These are phyloP conservation scores for Notodonta dromedarius DNA, from an alignment of 2,888 invertebrate genomes.

Conservation along the genomic window DNA sequence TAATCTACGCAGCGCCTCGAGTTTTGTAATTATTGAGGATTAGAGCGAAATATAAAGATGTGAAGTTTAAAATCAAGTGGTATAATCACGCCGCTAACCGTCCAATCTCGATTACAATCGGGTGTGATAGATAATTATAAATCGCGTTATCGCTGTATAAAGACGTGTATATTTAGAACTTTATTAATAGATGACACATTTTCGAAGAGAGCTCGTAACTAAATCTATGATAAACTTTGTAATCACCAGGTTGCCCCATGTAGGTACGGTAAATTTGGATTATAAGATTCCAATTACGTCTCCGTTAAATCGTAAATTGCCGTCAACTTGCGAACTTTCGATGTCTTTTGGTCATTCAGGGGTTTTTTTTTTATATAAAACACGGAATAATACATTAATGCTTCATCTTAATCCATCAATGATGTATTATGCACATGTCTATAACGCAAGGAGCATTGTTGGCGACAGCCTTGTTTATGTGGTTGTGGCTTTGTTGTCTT, in stretches of 20 bases:
- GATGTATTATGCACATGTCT: background rate
- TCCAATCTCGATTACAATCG: constrained; percentile 4
- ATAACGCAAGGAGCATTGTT: background rate
- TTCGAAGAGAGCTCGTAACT: background rate
- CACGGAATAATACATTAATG: no score
- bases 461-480: background rate
- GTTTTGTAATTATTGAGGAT: constrained; percentile 14
- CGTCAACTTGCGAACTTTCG: no score
- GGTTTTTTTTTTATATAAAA: no score
- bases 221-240: no score
- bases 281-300: no score
- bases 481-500: background rate
- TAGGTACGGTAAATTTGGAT: no score
- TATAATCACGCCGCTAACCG: background rate
- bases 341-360: no score
- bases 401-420: no score
- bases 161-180: background rate
- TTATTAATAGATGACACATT: background rate
- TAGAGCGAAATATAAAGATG: constrained; percentile 19
- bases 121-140: background rate
- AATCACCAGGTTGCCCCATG: no score
- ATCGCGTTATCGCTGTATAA: background rate
- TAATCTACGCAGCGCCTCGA: constrained; percentile 30
- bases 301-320: no score
- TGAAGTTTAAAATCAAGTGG: background rate